Conservation (phyloP, 2,888 invertebrate species). For the Ecliptopera silaceata region DNA sequence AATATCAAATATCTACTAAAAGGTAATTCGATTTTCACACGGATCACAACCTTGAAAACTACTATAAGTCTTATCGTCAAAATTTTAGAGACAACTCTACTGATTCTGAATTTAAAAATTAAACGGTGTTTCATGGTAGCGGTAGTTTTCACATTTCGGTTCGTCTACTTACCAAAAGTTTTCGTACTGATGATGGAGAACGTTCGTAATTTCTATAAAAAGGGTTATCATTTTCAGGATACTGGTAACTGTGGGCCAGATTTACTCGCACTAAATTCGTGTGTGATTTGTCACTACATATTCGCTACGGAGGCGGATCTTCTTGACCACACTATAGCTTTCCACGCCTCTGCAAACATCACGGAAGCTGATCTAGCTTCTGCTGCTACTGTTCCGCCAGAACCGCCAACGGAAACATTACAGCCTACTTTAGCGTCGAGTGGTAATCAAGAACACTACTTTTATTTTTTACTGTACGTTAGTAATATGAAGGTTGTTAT, state of each 20-base stretch:
- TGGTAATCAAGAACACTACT: neutral
- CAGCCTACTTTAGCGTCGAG: slow-evolving; percentile 5
- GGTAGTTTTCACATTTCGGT: neutral
- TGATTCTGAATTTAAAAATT: no score
- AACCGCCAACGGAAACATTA: slow-evolving; percentile 9
- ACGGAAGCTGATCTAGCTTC: slow-evolving; percentile 31
- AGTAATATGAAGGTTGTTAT: no score
- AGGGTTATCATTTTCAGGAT: slow-evolving; percentile 44
- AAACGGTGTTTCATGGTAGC: no score
- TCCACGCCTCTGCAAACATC: slow-evolving; percentile 58
- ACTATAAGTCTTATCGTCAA: no score
- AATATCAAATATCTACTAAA: no score
- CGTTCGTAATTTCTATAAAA: neutral
- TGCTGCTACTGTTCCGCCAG: slow-evolving; percentile 30
- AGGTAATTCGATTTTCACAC: no score
- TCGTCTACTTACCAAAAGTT: neutral
- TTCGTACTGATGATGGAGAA: no score
- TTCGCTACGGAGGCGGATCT: slow-evolving; percentile 73
- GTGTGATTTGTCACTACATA: slow-evolving; percentile 74
- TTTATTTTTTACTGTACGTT: neutral
- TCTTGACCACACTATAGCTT: slow-evolving; percentile 70
- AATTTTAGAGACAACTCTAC: no score
- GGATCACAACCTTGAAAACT: no score
- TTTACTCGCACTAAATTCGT: slow-evolving; percentile 68
- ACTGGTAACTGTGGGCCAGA: slow-evolving; percentile 57